Conservation (phyloP, 1,140 invertebrate species). For the Centruroides vittatus region DNA sequence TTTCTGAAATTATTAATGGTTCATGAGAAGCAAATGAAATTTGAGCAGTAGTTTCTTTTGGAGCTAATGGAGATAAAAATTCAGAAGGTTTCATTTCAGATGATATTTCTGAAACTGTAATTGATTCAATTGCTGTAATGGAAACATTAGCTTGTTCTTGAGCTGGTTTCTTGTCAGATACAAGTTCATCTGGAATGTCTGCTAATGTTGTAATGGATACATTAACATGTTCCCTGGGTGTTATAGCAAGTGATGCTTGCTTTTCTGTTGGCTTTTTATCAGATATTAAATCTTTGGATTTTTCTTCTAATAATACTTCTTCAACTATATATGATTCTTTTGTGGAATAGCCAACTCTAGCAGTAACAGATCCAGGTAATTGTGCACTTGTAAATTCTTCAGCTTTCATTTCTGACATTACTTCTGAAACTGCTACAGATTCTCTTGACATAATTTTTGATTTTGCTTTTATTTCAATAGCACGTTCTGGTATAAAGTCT, state of each 20-base stretch:
- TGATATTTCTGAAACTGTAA: conserved; percentile 11
- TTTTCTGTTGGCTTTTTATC: conserved; percentile 16
- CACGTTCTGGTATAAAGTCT: background rate
- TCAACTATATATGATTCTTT: conserved; percentile 11
- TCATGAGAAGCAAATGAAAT: conserved; percentile 11
- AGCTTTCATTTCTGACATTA: conserved; percentile 2
- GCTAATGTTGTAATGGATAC: conserved; percentile 13
- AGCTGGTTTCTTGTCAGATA: conserved; percentile 16
- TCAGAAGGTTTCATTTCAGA: conserved; percentile 8
- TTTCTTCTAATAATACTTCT: conserved; percentile 17
- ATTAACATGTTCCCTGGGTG: conserved; percentile 18
- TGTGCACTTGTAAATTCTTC: background rate
- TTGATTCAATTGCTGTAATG: conserved; percentile 3
- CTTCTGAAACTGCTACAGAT: conserved; percentile 11
- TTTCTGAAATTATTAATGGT: conserved; percentile 16
- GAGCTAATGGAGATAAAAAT: conserved; percentile 12
- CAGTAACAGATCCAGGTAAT: background rate
- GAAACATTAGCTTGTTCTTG: conserved; percentile 10
- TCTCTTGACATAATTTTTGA: conserved; percentile 42
- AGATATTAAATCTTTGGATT: conserved; percentile 18
- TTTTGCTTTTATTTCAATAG: conserved; percentile 21
- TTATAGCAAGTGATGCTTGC: conserved; percentile 17
- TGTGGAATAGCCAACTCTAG: conserved; percentile 5
- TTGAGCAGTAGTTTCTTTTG: conserved; percentile 8
- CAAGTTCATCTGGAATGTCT: conserved; percentile 11